These are phyloP conservation scores for Drosophila virilis DNA, from an alignment of 1,140 invertebrate genomes.

Conservation along the genomic window DNA sequence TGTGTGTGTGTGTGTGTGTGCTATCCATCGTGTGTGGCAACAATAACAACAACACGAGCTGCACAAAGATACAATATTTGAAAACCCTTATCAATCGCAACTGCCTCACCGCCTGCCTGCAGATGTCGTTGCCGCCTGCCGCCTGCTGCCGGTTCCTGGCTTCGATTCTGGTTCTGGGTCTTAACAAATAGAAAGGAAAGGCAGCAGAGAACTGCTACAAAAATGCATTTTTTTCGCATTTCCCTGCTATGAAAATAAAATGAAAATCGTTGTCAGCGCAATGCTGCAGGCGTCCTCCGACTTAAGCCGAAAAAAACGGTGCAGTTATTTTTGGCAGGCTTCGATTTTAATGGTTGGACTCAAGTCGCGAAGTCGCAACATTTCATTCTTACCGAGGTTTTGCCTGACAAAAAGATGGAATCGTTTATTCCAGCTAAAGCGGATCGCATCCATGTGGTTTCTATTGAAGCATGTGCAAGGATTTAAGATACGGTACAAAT, in stretches of 20 bases:
- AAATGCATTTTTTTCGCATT: slow-evolving; percentile 33
- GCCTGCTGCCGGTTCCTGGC: not conserved
- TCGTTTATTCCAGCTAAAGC: no score
- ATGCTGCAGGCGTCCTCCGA: slow-evolving; percentile 5
- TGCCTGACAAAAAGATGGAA: not conserved
- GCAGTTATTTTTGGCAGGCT: slow-evolving; percentile 13
- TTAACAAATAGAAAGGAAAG: slow-evolving; percentile 14
- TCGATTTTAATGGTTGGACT: not conserved
- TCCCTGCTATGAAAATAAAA: slow-evolving; percentile 4
- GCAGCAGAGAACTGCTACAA: not conserved
- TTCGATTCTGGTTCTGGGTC: not conserved
- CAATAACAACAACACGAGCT: slow-evolving; percentile 23
- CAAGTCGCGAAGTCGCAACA: slow-evolving; percentile 20
- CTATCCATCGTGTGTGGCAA: slow-evolving; percentile 37
- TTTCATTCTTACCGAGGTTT: not conserved
- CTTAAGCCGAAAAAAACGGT: slow-evolving; percentile 19
- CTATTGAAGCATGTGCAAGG: no score
- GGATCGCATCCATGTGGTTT: no score
- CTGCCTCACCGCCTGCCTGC: slow-evolving; percentile 33
- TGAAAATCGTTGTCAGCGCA: slow-evolving; percentile 20
- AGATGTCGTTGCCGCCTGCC: slow-evolving; percentile 26
- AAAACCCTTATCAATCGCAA: slow-evolving; percentile 59
- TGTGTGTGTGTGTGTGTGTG: slow-evolving; percentile 3
- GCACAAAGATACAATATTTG: slow-evolving; percentile 34
- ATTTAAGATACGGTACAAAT: no score